phyloP scores from a whole-genome alignment of 2,113 vertebrate species.

The Arenaria interpres region DNA sequence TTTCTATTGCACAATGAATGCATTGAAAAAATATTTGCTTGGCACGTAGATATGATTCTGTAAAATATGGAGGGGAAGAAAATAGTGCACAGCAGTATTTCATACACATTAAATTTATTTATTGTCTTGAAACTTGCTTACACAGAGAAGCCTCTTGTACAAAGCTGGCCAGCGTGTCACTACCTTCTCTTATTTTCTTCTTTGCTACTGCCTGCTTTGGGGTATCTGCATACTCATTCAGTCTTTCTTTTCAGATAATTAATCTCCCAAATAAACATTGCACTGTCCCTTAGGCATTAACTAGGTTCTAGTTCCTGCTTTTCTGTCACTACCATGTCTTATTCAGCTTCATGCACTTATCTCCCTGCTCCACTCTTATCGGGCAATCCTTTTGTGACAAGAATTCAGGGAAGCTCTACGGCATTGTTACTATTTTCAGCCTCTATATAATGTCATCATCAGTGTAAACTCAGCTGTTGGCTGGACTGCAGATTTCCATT shows the following conservation, averaged over 20 bases:
- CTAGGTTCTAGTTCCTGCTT: background rate
- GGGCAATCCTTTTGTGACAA: background rate
- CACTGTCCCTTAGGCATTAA: background rate
- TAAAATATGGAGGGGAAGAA: background rate
- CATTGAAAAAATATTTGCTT: background rate
- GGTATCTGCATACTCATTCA: background rate
- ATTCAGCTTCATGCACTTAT: background rate
- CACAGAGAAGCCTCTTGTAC: background rate
- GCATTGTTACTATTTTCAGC: background rate
- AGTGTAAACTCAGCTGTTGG: background rate
- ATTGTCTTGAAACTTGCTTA: background rate
- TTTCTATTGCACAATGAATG: background rate
- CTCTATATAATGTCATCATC: background rate
- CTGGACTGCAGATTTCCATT: background rate
- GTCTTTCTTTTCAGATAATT: background rate
- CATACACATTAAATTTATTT: background rate
- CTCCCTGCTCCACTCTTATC: background rate
- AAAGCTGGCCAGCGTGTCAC: fast-evolving
- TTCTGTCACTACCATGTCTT: background rate
- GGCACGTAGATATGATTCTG: background rate
- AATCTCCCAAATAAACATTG: background rate
- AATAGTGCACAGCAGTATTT: background rate
- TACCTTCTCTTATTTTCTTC: background rate
- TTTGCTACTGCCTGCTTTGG: background rate
- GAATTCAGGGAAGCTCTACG: background rate